Percentiles rank a stretch among this genome's conserved stretches.
Conservation (phyloP, 2,113 vertebrate species). For the Mormyrus iriodes region DNA sequence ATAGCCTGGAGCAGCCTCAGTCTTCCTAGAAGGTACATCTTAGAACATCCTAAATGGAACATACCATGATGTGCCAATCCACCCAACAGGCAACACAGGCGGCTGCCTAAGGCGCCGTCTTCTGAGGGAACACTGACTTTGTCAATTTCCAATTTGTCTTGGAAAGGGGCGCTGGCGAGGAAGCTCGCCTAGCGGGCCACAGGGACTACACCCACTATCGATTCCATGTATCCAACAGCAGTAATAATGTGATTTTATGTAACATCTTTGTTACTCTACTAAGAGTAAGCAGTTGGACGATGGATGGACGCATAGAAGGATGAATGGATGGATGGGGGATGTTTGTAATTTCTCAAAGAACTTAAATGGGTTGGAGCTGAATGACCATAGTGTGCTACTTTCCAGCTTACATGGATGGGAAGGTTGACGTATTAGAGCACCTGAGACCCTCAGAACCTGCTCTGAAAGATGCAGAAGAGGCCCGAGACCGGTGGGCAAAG, state of each 20-base stretch:
- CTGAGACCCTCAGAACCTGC: constrained; percentile 50
- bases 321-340: not conserved
- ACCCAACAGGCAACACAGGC: not conserved
- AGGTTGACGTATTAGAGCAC: constrained; percentile 57
- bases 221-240: not conserved
- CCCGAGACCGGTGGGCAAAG: constrained; percentile 69
- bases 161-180: not conserved
- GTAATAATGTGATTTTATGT: not conserved
- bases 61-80: not conserved
- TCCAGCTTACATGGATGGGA: constrained; percentile 35
- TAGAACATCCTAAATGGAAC: not conserved
- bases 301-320: not conserved
- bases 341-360: not conserved
- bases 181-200: not conserved
- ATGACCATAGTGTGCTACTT: constrained; percentile 6
- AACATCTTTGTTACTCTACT: not conserved
- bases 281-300: not conserved
- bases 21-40: not conserved
- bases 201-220: not conserved
- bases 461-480: constrained; percentile 62
- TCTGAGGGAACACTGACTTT: not conserved
- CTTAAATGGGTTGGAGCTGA: not conserved
- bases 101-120: not conserved
- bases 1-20: not conserved
- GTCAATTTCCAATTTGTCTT: not conserved